Percentiles rank a stretch among this genome's conserved stretches.
phyloP scores from a whole-genome alignment of 2,888 invertebrate species.

The Leistus spinibarbis region DNA sequence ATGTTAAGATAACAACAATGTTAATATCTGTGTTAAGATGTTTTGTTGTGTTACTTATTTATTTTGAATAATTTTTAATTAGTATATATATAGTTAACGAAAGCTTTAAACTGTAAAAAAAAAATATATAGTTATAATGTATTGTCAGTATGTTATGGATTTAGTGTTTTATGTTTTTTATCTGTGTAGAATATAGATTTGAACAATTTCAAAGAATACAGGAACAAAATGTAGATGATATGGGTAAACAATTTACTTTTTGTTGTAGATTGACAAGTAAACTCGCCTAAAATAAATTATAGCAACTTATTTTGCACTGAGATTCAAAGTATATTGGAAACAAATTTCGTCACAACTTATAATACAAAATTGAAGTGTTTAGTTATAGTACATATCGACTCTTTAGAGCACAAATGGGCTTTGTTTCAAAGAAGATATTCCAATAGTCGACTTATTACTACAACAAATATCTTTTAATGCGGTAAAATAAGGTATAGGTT shows the following conservation, averaged over 20 bases:
- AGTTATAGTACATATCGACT: neutral
- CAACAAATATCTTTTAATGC: too few relatives aligned
- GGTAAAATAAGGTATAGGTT: too few relatives aligned
- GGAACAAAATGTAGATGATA: neutral
- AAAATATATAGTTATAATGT: conserved; percentile 10
- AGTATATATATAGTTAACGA: neutral
- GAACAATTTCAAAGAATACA: neutral
- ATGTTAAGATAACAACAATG: conserved; percentile 21
- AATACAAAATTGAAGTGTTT: neutral
- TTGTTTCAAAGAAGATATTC: too few relatives aligned
- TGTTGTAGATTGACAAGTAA: conserved; percentile 1
- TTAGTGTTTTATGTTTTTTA: conserved; percentile 15
- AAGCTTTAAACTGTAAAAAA: conserved; percentile 5
- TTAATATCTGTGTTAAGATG: conserved; percentile 1
- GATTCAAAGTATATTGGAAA: neutral
- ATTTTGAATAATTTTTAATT: neutral
- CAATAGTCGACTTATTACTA: too few relatives aligned
- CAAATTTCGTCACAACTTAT: neutral
- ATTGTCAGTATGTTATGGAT: conserved; percentile 8
- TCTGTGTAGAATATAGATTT: conserved; percentile 12
- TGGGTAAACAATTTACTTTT: neutral
- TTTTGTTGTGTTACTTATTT: neutral
- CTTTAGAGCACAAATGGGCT: too few relatives aligned
- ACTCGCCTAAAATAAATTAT: conserved; percentile 22
- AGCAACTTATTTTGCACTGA: neutral